phyloP scores from a whole-genome alignment of 2,888 invertebrate genomes.

The Latheticus oryzae region DNA sequence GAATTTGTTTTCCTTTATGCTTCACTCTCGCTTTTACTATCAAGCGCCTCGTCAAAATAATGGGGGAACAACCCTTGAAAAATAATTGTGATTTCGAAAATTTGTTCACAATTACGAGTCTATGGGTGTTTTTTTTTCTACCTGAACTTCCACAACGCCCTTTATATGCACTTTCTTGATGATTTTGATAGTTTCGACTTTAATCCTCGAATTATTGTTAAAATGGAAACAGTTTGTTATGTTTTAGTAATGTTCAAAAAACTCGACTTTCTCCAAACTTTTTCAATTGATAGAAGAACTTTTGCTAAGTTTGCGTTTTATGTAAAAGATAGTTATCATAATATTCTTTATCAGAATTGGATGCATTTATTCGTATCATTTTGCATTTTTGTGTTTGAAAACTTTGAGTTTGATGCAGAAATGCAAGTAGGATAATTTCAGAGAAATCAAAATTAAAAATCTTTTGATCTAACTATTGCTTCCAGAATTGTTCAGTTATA shows the following conservation, averaged over 20 bases:
- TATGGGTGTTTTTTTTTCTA: no score
- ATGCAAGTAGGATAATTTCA: conserved; percentile 63
- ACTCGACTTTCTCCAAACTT: conserved; percentile 76
- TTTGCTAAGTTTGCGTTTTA: conserved; percentile 79
- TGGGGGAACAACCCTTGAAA: no score
- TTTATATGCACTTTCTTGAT: conserved; percentile 68
- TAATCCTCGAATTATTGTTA: conserved; percentile 69
- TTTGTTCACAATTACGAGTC: no score
- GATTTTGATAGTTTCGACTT: conserved; percentile 69
- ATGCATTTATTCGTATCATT: conserved; percentile 88
- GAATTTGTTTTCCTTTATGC: no score
- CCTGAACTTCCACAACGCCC: no score
- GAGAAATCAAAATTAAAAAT: conserved; percentile 33
- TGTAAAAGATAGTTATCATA: conserved; percentile 83
- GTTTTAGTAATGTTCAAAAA: conserved; percentile 78
- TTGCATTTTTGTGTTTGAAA: conserved; percentile 79
- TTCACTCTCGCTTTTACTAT: no score
- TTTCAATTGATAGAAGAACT: conserved; percentile 74
- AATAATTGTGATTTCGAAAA: no score
- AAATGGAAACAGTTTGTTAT: conserved; percentile 72
- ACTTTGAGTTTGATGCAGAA: conserved; percentile 72
- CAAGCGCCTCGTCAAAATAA: no score
- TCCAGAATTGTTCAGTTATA: conserved; percentile 68
- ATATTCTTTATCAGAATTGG: conserved; percentile 90
- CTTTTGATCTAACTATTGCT: conserved; percentile 8